A percentile compares a stretch with the other conserved stretches of the same genome.
Conservation (phyloP, 2,797 vertebrate genomes). For the Glyptemys insculpta region DNA sequence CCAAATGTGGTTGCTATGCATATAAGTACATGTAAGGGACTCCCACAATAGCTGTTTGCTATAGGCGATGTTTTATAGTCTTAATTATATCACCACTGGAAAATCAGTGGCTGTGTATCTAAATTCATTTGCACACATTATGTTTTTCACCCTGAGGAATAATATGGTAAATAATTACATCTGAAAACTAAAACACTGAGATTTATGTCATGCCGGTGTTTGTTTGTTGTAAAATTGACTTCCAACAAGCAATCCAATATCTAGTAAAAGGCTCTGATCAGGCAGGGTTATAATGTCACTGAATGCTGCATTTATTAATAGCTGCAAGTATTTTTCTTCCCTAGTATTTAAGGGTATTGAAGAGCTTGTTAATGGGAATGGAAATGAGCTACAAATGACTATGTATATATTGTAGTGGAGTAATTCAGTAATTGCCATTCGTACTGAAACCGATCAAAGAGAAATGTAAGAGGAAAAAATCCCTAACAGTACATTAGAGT, state of each 20-base stretch:
- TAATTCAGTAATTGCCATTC: slow-evolving; percentile 41
- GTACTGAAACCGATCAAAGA: slow-evolving; percentile 51
- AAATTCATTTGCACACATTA: slow-evolving; percentile 78
- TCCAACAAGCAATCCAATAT: slow-evolving; percentile 59
- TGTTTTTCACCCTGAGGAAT: slow-evolving; percentile 72
- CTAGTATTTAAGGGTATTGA: slow-evolving; percentile 44
- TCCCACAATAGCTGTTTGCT: slow-evolving; percentile 74
- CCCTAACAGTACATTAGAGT: background rate
- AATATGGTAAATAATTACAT: slow-evolving; percentile 72
- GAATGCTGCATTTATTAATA: slow-evolving; percentile 63
- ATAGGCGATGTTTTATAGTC: slow-evolving; percentile 75
- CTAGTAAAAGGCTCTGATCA: slow-evolving; percentile 59
- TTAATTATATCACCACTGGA: slow-evolving; percentile 77
- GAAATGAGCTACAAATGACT: slow-evolving; percentile 67
- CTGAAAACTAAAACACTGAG: slow-evolving; percentile 70
- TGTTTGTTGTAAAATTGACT: slow-evolving; percentile 73
- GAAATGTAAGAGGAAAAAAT: slow-evolving; percentile 34
- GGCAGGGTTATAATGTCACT: slow-evolving; percentile 68
- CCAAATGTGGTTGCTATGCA: slow-evolving; percentile 6
- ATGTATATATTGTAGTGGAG: slow-evolving; percentile 27
- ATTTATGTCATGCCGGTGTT: slow-evolving; percentile 68
- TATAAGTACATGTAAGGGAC: background rate
- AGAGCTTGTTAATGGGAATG: slow-evolving; percentile 51
- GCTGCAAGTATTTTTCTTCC: slow-evolving; percentile 63
- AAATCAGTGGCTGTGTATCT: slow-evolving; percentile 73